Evolutionary conservation across 2,797 vertebrate species (phyloP).

Genomic region (Hoplostethus mediterraneus): DNA sequence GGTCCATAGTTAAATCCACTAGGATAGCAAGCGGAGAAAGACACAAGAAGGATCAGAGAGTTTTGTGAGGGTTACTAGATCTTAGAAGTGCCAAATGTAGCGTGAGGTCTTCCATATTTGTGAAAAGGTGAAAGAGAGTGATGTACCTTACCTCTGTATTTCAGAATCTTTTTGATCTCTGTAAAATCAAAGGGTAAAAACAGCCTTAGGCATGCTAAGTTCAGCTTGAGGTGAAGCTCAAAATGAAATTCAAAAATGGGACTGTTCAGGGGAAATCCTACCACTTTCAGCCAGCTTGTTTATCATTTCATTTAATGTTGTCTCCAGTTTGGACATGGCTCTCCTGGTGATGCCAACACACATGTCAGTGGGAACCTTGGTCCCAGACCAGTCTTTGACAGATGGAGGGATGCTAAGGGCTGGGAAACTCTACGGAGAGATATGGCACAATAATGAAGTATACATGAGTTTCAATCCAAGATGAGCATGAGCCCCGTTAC

Average conservation of each 20-base stretch:
- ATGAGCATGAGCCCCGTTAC: no score
- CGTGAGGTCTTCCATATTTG: background rate
- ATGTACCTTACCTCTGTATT: slow-evolving; percentile 80
- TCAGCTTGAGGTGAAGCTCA: background rate
- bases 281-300: slow-evolving; percentile 79
- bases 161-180: slow-evolving; percentile 82
- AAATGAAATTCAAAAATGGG: background rate
- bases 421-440: slow-evolving; percentile 78
- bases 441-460: background rate
- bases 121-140: background rate
- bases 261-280: slow-evolving; percentile 37
- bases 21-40: background rate
- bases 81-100: background rate
- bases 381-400: slow-evolving; percentile 84
- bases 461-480: background rate
- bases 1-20: slow-evolving; percentile 87
- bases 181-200: slow-evolving; percentile 33
- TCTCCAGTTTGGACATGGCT: slow-evolving; percentile 78
- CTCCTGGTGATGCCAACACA: slow-evolving; percentile 82
- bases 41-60: background rate
- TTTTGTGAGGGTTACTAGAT: no score
- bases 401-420: slow-evolving; percentile 73
- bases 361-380: slow-evolving; percentile 78
- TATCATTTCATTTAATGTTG: slow-evolving; percentile 68
- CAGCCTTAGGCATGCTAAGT: background rate